Evolutionary conservation across 2,113 vertebrate genomes (phyloP).

Genomic region (Acinonyx jubatus): DNA sequence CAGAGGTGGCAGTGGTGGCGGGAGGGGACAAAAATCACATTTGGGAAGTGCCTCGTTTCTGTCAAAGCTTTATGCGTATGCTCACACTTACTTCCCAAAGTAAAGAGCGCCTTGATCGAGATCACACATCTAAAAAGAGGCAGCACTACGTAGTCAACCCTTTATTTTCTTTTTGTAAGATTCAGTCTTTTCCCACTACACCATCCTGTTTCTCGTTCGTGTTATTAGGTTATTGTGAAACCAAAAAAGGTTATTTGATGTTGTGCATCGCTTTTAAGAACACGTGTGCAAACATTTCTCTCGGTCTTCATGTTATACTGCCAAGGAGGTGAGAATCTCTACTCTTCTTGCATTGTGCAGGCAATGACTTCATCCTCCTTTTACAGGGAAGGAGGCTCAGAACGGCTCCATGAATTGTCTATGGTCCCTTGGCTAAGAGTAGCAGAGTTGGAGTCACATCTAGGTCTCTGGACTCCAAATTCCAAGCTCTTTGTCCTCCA

Average conservation of each 20-base stretch:
- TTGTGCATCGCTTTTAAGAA: background rate
- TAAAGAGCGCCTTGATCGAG: background rate
- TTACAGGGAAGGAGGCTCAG: background rate
- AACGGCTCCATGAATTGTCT: background rate
- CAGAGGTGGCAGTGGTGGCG: background rate
- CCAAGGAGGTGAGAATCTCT: background rate
- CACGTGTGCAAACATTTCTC: background rate
- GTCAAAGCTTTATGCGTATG: background rate
- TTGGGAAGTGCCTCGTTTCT: background rate
- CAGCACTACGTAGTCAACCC: background rate
- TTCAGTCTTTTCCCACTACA: background rate
- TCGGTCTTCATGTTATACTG: background rate
- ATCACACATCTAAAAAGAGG: background rate
- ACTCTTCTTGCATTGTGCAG: background rate
- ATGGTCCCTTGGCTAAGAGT: background rate
- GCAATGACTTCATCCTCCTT: background rate
- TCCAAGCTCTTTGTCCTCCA: background rate
- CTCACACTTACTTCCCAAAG: background rate
- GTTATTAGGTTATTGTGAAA: background rate
- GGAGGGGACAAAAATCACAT: background rate
- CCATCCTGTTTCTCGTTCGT: background rate
- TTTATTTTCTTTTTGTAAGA: background rate
- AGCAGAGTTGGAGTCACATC: background rate
- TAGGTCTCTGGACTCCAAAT: background rate
- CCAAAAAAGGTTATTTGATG: background rate